Evolutionary conservation across 2,113 vertebrate species (phyloP).

Genomic region (Pseudopodoces humilis): DNA sequence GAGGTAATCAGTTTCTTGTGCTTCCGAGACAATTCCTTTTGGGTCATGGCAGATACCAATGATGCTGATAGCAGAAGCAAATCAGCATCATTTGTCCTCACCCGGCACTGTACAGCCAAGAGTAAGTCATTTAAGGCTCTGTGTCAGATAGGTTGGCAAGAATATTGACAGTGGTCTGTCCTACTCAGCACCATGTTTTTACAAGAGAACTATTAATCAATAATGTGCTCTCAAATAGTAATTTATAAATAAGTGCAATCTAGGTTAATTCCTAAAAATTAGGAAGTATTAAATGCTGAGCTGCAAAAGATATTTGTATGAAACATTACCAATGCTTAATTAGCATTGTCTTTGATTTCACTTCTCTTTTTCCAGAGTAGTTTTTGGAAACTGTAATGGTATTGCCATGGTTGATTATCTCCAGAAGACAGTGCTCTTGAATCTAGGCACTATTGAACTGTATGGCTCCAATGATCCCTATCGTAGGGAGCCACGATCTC

Average conservation of each 20-base stretch:
- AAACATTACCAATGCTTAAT: background rate
- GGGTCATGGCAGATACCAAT: background rate
- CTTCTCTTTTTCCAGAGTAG: slow-evolving; percentile 80
- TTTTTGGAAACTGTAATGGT: slow-evolving; percentile 97
- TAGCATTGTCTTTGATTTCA: background rate
- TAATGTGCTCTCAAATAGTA: background rate
- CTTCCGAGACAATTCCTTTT: background rate
- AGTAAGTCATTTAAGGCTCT: background rate
- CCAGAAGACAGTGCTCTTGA: slow-evolving; percentile 94
- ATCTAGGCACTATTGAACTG: slow-evolving; percentile 90
- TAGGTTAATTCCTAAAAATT: background rate
- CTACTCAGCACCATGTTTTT: background rate
- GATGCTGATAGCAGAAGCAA: background rate
- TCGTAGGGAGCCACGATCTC: slow-evolving; percentile 94
- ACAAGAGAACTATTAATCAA: background rate
- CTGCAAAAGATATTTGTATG: background rate
- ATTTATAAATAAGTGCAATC: background rate
- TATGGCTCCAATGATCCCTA: slow-evolving; percentile 96
- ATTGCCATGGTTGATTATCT: slow-evolving; percentile 97
- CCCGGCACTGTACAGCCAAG: background rate
- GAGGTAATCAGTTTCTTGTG: background rate
- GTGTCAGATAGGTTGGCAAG: background rate
- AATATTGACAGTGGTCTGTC: background rate
- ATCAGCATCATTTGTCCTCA: background rate
- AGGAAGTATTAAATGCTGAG: background rate